Evolutionary conservation across 1,140 invertebrate genomes (phyloP).

Genomic region (Eupristina koningsbergeri): DNA sequence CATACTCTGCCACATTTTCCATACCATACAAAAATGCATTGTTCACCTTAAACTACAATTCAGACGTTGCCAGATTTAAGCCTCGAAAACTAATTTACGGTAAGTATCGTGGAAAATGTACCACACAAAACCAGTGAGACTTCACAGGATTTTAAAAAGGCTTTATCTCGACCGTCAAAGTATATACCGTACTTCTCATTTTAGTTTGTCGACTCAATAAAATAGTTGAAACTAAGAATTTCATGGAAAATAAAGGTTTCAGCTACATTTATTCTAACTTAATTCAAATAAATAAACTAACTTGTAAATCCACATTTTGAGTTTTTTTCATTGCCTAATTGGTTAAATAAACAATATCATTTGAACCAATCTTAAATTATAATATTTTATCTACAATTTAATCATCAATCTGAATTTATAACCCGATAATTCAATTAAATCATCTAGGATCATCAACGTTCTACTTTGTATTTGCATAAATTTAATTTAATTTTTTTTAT

Average conservation of each 20-base stretch:
- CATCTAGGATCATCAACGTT: too few relatives aligned
- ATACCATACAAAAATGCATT: neutral
- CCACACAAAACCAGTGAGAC: neutral
- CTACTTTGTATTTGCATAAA: too few relatives aligned
- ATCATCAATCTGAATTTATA: too few relatives aligned
- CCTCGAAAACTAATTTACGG: slow-evolving; percentile 5
- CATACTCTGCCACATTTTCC: neutral
- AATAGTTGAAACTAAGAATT: neutral
- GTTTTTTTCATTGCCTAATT: too few relatives aligned
- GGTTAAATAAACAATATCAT: too few relatives aligned
- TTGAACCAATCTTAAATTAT: too few relatives aligned
- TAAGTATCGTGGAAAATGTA: neutral
- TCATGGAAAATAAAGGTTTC: neutral
- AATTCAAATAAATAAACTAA: too few relatives aligned
- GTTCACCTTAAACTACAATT: neutral
- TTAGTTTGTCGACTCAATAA: neutral
- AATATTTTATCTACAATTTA: too few relatives aligned
- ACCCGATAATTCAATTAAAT: too few relatives aligned
- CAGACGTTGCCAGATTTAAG: neutral
- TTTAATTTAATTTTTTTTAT: too few relatives aligned
- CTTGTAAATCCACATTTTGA: too few relatives aligned
- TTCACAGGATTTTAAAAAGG: neutral
- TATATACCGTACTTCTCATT: neutral
- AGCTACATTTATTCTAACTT: too few relatives aligned
- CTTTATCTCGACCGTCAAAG: neutral